Evolutionary conservation across 2,113 vertebrate genomes (phyloP), one percentile per base, ranked within the genome.

Genomic region (Rallus limicola): DNA sequence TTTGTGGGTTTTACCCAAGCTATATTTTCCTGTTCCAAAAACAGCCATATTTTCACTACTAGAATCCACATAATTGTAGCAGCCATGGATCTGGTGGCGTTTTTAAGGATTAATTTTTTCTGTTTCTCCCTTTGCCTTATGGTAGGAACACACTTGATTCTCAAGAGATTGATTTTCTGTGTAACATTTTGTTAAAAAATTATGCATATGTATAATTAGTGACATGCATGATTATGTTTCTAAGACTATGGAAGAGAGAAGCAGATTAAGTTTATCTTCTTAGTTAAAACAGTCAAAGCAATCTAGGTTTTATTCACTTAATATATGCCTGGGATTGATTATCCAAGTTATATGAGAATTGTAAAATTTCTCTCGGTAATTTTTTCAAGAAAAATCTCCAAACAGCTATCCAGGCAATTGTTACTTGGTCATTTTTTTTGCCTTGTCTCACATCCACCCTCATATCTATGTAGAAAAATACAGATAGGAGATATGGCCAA

Each of bases 71-170:
- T 21, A 89, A 91, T 42, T 78, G 70, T 65, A 69, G 62, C 62
- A 96, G 59, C 70, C 28, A 3, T 5, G 8, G 89, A 71, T 65
- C 44, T 63, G 71, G 75, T 67, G 34, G 74, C 92, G 72, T 55
- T 93, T 96, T 88, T 75, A 92, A 85, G 38, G 48, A 72, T 85
- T 58, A 12, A 59, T 93, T 97, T 96, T 96, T 86, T 53, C 64
- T 88, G 6, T 46, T 85, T 88, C 46, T 87, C 16, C 65, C 34
- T 81, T 55, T 93, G 26, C 19, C 44, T 90, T 69, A 81, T 7
- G 19, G 65, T 58, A 89, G 40, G 33, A 86, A 63, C 28, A 71
- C 26, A 38, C 42, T 59, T 56, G 93, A 1, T 86, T 96, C 50
- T 75, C 71, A 40, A 86, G 42, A 86, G 16, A 59, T 13, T 21